These are phyloP conservation scores for Congeria kusceri DNA, from an alignment of 2,888 invertebrate species.

Conservation along the genomic window DNA sequence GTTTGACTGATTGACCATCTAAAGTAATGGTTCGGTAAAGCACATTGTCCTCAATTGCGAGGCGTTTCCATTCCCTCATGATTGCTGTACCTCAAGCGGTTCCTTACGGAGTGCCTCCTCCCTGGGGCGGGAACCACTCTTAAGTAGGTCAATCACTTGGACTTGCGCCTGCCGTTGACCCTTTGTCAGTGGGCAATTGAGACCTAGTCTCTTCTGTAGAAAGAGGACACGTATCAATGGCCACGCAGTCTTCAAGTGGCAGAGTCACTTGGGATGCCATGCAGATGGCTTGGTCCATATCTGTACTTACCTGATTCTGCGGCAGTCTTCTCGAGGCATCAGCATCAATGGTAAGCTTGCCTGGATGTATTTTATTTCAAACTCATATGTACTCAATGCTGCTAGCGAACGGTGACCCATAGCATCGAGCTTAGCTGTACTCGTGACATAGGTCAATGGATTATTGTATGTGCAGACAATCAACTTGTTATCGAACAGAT, in stretches of 20 bases:
- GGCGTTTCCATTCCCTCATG: conserved; percentile 6
- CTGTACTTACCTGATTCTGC: too few relatives aligned
- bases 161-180: not conserved
- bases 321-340: too few relatives aligned
- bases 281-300: too few relatives aligned
- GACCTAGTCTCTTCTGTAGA: not conserved
- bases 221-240: conserved; percentile 5
- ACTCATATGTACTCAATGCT: too few relatives aligned
- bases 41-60: conserved; percentile 5
- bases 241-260: not conserved
- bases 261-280: too few relatives aligned
- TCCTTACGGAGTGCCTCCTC: conserved; percentile 7
- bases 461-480: too few relatives aligned
- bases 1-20: conserved; percentile 10
- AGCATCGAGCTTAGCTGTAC: too few relatives aligned
- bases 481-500: too few relatives aligned
- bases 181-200: not conserved
- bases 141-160: not conserved
- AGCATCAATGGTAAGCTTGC: too few relatives aligned
- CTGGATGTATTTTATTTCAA: too few relatives aligned
- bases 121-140: not conserved
- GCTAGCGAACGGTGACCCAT: too few relatives aligned
- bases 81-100: conserved; percentile 8
- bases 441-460: too few relatives aligned
- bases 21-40: conserved; percentile 3